Evolutionary conservation across 1,140 invertebrate species (phyloP).

Genomic region (Vanessa atalanta): DNA sequence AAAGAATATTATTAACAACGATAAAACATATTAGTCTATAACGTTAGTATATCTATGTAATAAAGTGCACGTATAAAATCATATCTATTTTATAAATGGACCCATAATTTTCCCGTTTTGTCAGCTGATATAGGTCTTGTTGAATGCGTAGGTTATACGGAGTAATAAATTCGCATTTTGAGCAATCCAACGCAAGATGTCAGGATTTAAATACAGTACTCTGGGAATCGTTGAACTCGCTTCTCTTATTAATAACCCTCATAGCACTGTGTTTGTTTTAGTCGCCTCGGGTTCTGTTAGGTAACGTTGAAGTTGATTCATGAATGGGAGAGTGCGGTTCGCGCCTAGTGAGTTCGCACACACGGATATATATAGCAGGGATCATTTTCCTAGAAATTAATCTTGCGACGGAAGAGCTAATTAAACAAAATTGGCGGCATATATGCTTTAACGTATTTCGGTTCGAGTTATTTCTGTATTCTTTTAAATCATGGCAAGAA

Average conservation of each 20-base stretch:
- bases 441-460: slow-evolving; percentile 33
- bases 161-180: slow-evolving; percentile 51
- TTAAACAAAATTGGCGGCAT: slow-evolving; percentile 47
- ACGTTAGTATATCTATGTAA: slow-evolving; percentile 7
- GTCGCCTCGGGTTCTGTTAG: slow-evolving; percentile 66
- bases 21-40: slow-evolving; percentile 23
- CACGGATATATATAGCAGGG: slow-evolving; percentile 71
- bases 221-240: slow-evolving; percentile 73
- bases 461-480: background rate
- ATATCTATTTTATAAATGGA: slow-evolving; percentile 20
- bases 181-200: slow-evolving; percentile 48
- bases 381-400: slow-evolving; percentile 70
- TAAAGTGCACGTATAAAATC: slow-evolving; percentile 12
- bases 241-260: slow-evolving; percentile 76
- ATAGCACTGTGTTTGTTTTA: slow-evolving; percentile 73
- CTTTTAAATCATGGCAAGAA: too few relatives aligned
- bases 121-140: slow-evolving; percentile 33
- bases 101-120: slow-evolving; percentile 46
- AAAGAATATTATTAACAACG: slow-evolving; percentile 30
- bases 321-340: slow-evolving; percentile 68
- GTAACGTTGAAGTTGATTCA: slow-evolving; percentile 79
- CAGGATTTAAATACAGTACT: slow-evolving; percentile 57
- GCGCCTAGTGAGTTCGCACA: slow-evolving; percentile 48
- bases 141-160: slow-evolving; percentile 41
- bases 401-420: slow-evolving; percentile 65